phyloP scores from a whole-genome alignment of 2,113 vertebrate species.

The Ophthalmolycus amberensis region DNA sequence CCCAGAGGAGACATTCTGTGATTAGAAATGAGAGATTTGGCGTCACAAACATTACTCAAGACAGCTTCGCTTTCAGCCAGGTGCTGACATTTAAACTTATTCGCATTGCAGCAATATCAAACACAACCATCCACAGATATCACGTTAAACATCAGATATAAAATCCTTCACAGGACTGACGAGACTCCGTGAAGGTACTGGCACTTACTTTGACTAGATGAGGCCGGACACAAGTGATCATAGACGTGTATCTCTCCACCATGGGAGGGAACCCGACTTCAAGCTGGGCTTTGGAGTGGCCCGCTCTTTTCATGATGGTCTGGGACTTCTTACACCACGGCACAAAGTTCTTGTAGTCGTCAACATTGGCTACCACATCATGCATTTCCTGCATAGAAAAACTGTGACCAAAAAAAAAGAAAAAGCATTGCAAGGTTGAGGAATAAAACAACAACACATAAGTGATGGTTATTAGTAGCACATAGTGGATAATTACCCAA shows the following conservation, averaged over 20 bases:
- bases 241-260: constrained; percentile 93
- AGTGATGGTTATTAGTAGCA: not conserved
- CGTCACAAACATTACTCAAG: not conserved
- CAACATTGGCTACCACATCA: constrained; percentile 92
- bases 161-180: not conserved
- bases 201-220: constrained; percentile 94
- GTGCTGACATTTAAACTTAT: not conserved
- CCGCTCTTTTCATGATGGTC: constrained; percentile 88
- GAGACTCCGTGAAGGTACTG: not conserved
- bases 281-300: constrained; percentile 91
- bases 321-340: constrained; percentile 96
- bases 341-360: constrained; percentile 94
- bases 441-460: not conserved
- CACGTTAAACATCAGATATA: not conserved
- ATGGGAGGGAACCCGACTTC: constrained; percentile 94
- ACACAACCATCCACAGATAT: not conserved
- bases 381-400: constrained; percentile 98
- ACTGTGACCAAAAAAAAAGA: constrained; percentile 67
- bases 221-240: constrained; percentile 91
- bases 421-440: not conserved
- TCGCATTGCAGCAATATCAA: not conserved
- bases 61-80: not conserved
- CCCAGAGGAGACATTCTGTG: not conserved
- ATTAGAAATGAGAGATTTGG: not conserved
- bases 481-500: constrained; percentile 84